A percentile compares a stretch with the other conserved stretches of the same genome.
Conservation (phyloP, 2,888 invertebrate genomes). For the Drosophila borborema region DNA sequence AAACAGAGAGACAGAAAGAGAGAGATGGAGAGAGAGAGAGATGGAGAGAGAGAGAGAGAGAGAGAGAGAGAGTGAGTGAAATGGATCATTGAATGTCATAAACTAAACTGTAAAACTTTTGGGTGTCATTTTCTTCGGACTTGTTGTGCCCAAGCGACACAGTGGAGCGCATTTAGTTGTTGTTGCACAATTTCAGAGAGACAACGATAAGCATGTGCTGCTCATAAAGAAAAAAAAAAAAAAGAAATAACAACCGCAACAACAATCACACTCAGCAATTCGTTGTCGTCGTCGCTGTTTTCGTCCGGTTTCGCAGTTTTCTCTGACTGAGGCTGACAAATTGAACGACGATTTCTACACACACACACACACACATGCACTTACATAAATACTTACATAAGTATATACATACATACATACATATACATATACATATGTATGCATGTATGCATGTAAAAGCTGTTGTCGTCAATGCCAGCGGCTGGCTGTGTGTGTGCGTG, state of each 20-base stretch:
- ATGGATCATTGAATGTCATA: background rate
- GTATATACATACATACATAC: conserved; percentile 7
- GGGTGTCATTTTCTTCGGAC: conserved; percentile 9
- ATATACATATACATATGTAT: background rate
- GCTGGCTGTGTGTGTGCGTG: background rate
- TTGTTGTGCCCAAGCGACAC: conserved; percentile 34
- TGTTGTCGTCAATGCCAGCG: background rate
- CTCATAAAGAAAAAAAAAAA: conserved; percentile 34
- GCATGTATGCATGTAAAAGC: background rate
- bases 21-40: background rate
- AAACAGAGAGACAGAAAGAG: background rate
- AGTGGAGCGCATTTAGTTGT: conserved; percentile 41
- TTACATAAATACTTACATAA: conserved; percentile 3
- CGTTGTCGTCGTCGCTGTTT: conserved; percentile 59
- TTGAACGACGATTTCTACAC: conserved; percentile 40
- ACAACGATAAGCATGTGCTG: conserved; percentile 68
- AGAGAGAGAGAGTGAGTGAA: background rate
- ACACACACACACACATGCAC: conserved; percentile 8
- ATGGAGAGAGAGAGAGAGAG: background rate
- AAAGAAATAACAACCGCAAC: conserved; percentile 33
- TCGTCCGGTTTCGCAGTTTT: conserved; percentile 75
- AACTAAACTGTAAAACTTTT: conserved; percentile 7
- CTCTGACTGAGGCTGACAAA: conserved; percentile 49
- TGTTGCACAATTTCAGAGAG: conserved; percentile 29
- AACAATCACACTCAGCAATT: conserved; percentile 55